phyloP scores from a whole-genome alignment of 2,113 vertebrate genomes.

The Rafetus swinhoei region DNA sequence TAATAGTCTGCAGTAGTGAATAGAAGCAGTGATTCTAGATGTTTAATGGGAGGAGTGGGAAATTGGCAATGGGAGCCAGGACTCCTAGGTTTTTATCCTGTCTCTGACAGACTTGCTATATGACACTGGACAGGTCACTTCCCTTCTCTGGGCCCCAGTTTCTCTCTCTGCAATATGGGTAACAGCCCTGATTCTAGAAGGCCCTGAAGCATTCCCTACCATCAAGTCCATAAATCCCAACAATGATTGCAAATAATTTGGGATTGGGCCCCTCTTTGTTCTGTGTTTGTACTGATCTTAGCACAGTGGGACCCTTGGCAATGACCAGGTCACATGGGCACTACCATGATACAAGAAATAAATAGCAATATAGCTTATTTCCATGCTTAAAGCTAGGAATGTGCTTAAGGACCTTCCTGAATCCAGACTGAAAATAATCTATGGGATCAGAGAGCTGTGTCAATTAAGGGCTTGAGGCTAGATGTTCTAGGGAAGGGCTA shows the following conservation, averaged over 20 bases:
- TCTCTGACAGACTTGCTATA: conserved; percentile 35
- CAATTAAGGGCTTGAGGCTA: background rate
- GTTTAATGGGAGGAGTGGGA: conserved; percentile 18
- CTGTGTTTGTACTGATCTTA: conserved; percentile 14
- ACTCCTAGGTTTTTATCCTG: conserved; percentile 37
- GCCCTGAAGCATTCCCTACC: background rate
- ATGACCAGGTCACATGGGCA: background rate
- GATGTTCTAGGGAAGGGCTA: background rate
- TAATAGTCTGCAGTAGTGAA: background rate
- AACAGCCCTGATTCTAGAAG: background rate
- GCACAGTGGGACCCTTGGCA: conserved; percentile 28
- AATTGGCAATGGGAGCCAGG: background rate
- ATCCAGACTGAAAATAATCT: background rate
- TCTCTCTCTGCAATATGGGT: background rate
- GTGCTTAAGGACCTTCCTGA: background rate
- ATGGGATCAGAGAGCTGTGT: background rate
- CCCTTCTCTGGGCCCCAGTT: background rate
- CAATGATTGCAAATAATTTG: background rate
- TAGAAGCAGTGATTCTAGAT: conserved; percentile 19
- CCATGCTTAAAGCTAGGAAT: background rate
- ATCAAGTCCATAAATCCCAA: background rate
- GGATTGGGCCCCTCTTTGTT: conserved; percentile 41
- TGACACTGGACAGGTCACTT: conserved; percentile 33
- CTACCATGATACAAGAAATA: background rate
- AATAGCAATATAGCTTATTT: background rate